Evolutionary conservation across 2,888 invertebrate species (phyloP), one percentile per base, ranked within the genome.

Genomic region (Lithosia quadra): DNA sequence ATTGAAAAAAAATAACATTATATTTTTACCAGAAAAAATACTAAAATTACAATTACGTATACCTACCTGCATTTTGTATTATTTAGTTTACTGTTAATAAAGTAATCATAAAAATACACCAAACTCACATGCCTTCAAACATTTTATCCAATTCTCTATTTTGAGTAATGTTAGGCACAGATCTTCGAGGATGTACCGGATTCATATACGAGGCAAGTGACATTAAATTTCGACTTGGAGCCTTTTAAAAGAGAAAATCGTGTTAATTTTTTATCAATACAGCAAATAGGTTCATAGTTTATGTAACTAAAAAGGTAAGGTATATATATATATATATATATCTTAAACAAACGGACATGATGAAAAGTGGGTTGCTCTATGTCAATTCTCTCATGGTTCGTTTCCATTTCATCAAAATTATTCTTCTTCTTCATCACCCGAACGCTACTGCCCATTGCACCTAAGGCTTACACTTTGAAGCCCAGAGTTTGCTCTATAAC

Each of bases 161-260:
- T 0, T 85, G 85, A 61, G 83, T 88, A 13, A 90, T 91, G 71
- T 92, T 92, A 8, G 91, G 92, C 56, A 95, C 85, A 1, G 85
- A 67, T 2, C 88, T 81, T 0, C 95, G 90, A 0, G 91, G 93
- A 11, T 86, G 89, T 15, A 95, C 90, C 2, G 95, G 95, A 74
- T 85, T 75, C 90, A 92, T 93, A 71, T 90, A 87, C 9, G 90
- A 88, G n/a, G 90, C 88, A 39, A 94, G 73, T 0, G 95, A 93
- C 90, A 92, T 95, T 75, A 95, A 75, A 74, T 92, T 91, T 21
- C 89, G 90, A 24, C 73, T 75, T 2, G 93, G 89, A 68, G 82
- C 82, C 94, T 94, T 74, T n/a, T 57, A 57, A 56, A 24, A 71
- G 57, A 13, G 8, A 67, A 72, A 63, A 21, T 0, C 0, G 24